phyloP scores from a whole-genome alignment of 2,113 vertebrate species.

The Ondatra zibethicus region DNA sequence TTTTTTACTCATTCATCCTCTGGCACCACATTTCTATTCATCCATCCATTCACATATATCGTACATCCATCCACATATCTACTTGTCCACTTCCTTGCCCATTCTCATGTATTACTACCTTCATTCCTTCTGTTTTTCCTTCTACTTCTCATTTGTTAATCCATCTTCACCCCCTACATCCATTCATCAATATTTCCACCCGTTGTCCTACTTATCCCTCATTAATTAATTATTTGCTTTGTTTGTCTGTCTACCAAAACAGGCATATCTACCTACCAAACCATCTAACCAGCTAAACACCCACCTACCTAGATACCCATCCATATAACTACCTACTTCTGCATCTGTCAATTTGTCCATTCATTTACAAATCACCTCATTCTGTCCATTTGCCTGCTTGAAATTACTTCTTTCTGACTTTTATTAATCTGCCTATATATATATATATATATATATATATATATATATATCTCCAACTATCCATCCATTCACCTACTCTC shows the following conservation, averaged over 20 bases:
- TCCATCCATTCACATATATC: not conserved
- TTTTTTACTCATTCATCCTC: not conserved
- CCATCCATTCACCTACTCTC: too few species aligned
- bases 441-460: too few species aligned
- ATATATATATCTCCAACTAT: too few species aligned
- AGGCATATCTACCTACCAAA: not conserved
- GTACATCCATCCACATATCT: too few species aligned
- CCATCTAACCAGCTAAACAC: not conserved
- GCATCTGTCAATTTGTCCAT: not conserved
- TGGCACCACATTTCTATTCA: not conserved
- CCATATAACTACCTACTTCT: not conserved
- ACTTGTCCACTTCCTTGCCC: not conserved
- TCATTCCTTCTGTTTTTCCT: not conserved
- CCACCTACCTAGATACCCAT: not conserved
- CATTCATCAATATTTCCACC: not conserved
- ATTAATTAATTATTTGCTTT: not conserved
- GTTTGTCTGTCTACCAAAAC: not conserved
- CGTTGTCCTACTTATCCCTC: not conserved
- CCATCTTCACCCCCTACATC: not conserved
- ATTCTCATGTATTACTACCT: not conserved
- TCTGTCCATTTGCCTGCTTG: not conserved
- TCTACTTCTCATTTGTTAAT: not conserved
- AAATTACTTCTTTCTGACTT: not conserved
- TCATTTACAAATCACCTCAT: not conserved
- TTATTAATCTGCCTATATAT: not conserved